Base-by-base conservation (phyloP, 1,140 invertebrate genomes). In the Lordiphosa stackelbergi region DNA sequence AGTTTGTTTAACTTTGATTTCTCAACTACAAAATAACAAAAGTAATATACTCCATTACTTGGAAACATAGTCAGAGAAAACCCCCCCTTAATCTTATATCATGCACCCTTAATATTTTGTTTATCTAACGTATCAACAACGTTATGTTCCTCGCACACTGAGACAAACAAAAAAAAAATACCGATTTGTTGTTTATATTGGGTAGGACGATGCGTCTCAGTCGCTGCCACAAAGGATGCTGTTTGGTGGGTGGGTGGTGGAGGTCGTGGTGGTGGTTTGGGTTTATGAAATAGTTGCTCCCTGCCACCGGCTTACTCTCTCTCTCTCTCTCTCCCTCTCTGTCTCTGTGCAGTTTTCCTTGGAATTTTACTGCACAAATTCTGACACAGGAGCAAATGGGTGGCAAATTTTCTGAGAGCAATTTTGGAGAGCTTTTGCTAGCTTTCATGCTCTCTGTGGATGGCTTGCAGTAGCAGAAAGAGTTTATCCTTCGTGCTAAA, bases 401-500 rank as follows among this genome's bases (percentile, higher is more conserved):
- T 31, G 7, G 28, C 28, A 59, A 48, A 35, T 9, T 28, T 31
- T 16, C 1, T 22, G 24, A 48, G 56, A 61, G 45, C 6, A 49
- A 22, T 56, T 58, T 38, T 24, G 12, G 8, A 65, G 78, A 79
- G 74, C 69, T 66, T 52, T 31, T 5, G n/a, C 55, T 43, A 53
- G 64, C 19, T 59, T 34, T 52, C 45, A 11, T 40, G 11, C 22
- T 38, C 11, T 51, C 34, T 43, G 53, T 37, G 9, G 12, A 22
- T 60, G 45, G 53, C 12, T 10, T 65, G 46, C 31, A 52, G 28
- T 31, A 65, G 49, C 72, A 85, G 83, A 85, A 74, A 75, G 83
- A 85, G 83, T 85, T 85, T 74, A 85, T 85, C 83, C 83, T 85
- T 85, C 73, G 83, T 83, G 75, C 77, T 83, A 85, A 69, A 61